Evolutionary conservation across 2,113 vertebrate genomes (phyloP).

Genomic region (Gobius niger): DNA sequence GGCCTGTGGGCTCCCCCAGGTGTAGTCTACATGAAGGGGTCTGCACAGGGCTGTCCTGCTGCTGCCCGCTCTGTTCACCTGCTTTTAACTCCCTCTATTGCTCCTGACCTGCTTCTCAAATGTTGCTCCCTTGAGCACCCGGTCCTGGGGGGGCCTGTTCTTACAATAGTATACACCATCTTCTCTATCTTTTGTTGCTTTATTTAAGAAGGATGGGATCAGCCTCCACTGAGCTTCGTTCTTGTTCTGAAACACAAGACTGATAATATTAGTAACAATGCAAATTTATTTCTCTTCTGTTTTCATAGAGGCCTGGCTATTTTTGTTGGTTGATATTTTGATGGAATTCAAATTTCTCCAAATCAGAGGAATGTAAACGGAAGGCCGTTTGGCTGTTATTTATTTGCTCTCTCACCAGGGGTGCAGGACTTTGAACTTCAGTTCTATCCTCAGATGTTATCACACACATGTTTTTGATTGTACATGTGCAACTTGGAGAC

Average conservation of each 20-base stretch:
- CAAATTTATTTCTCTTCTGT: constrained; percentile 19
- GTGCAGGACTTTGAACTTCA: constrained; percentile 32
- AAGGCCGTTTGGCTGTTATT: constrained; percentile 41
- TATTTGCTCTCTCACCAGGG: constrained; percentile 40
- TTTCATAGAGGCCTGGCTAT: not conserved
- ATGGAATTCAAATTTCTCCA: constrained; percentile 42
- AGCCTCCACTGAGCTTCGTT: not conserved
- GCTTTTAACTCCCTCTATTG: constrained; percentile 63
- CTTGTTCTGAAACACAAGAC: constrained; percentile 26
- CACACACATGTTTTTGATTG: constrained; percentile 62
- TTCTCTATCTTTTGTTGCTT: constrained; percentile 12
- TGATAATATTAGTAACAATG: constrained; percentile 14
- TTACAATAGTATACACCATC: constrained; percentile 34
- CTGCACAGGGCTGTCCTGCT: constrained; percentile 62
- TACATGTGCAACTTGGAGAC: constrained; percentile 48
- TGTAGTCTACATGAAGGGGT: constrained; percentile 75
- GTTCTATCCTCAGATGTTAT: constrained; percentile 42
- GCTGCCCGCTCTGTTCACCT: constrained; percentile 54
- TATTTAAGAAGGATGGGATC: not conserved
- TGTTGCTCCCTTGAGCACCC: constrained; percentile 44
- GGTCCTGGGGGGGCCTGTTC: constrained; percentile 39
- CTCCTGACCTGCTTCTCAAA: constrained; percentile 66
- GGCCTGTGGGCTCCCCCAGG: constrained; percentile 71
- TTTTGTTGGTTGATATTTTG: constrained; percentile 30
- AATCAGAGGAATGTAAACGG: constrained; percentile 41